These are phyloP conservation scores for Laticauda colubrina DNA, from an alignment of 2,113 vertebrate species.

Conservation along the genomic window DNA sequence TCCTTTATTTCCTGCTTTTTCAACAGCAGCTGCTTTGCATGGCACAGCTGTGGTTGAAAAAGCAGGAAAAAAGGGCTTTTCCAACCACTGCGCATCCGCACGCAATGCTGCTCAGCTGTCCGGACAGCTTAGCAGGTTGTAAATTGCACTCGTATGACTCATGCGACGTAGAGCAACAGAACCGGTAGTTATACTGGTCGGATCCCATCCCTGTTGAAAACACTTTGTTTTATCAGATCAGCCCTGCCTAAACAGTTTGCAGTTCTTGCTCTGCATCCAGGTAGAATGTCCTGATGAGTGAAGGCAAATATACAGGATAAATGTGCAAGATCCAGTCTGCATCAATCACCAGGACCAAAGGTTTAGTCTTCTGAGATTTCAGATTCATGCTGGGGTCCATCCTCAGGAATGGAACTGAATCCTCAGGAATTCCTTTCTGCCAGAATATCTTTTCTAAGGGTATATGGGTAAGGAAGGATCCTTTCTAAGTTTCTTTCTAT, in stretches of 20 bases:
- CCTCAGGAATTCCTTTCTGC: not conserved
- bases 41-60: no score
- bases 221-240: not conserved
- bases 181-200: no score
- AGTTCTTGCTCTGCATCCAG: not conserved
- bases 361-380: not conserved
- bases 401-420: not conserved
- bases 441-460: not conserved
- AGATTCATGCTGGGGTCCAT: not conserved
- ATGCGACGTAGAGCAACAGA: no score
- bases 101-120: no score
- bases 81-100: no score
- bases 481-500: not conserved
- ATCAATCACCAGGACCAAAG: not conserved
- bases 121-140: no score
- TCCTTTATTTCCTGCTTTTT: no score
- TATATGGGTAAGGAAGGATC: not conserved
- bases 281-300: not conserved
- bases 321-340: not conserved
- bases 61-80: no score
- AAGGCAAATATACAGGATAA: not conserved
- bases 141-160: no score
- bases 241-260: not conserved
- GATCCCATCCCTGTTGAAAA: not conserved
- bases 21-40: no score